Base-by-base conservation (phyloP, 1,140 invertebrate species). In the Aphaenogaster ashmeadi region DNA sequence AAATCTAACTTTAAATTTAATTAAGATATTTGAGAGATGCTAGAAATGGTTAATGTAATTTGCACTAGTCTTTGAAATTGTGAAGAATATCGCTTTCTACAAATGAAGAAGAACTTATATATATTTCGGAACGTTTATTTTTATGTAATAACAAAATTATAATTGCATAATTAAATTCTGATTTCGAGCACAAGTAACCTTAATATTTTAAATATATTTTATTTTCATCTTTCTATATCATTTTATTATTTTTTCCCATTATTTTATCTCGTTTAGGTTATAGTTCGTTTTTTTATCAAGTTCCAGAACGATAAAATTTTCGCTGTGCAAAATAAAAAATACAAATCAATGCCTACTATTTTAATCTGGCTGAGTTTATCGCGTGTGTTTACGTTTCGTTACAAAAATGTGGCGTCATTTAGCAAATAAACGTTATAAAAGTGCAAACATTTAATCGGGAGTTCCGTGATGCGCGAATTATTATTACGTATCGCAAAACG, bases 311-410 rank as follows among this genome's bases (percentile, higher is more conserved):
- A 58, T 13, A 69, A 80, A 21, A 9, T 81, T 44, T 52, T 83
- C 13, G 27, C 38, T n/a, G 18, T 9, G 21, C 5, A 33, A 27
- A 38, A 54, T 4, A 27, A 80, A 58, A 3, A 67, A 21, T 66
- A 71, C 1, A 44, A 81, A 79, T 21, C 58, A 80, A 83, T 81
- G 62, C 18, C 41, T 33, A 56, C 1, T 41, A 83, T 72, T 83
- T 72, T 60, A 47, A 58, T 83, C 56, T 41, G 38, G 15, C 21
- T 1, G 6, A 44, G 7, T 74, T 83, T 67, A 69, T 80, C 52
- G 11, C 41, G 27, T 18, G 13, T 54, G 3, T 58, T 83, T 58
- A 44, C 18, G 27, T 72, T 44, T 44, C 18, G 21, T 44, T 58
- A 33, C 9, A 58, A 72, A 83, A 72, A 83, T 44, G 9, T 7